Percentiles rank a stretch among this genome's conserved stretches.
Evolutionary conservation across 2,797 vertebrate species (phyloP).

Genomic region (Gadopsis bispinosus): DNA sequence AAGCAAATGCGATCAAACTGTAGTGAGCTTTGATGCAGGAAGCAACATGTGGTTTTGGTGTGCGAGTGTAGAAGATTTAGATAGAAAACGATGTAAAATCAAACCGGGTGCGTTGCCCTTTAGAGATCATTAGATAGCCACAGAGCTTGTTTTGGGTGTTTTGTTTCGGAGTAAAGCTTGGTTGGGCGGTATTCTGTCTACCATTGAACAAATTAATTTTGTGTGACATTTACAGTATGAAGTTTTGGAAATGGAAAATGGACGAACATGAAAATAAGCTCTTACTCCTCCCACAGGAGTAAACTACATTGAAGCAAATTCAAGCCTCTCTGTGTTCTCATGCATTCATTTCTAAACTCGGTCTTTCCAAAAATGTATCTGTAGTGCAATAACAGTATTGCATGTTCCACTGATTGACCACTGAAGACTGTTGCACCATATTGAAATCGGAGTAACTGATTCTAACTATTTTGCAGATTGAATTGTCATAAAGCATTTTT

Average conservation of each 20-base stretch:
- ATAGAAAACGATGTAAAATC: not conserved
- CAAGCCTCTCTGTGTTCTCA: not conserved
- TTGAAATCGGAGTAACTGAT: not conserved
- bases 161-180: not conserved
- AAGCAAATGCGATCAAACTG: not conserved
- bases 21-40: not conserved
- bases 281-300: not conserved
- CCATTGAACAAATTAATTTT: not conserved
- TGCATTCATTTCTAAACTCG: not conserved
- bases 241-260: slow-evolving; percentile 9
- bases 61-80: not conserved
- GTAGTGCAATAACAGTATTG: not conserved
- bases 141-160: not conserved
- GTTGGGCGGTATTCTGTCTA: not conserved
- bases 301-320: not conserved
- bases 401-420: not conserved
- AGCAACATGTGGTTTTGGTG: not conserved
- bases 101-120: not conserved
- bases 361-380: not conserved
- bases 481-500: not conserved
- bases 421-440: not conserved
- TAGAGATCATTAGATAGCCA: not conserved
- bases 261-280: not conserved
- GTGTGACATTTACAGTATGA: not conserved
- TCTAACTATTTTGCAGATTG: not conserved